Percentiles rank a stretch among this genome's conserved stretches.
These are phyloP conservation scores for Nemoura dubitans DNA, from an alignment of 2,888 invertebrate species.

Conservation along the genomic window DNA sequence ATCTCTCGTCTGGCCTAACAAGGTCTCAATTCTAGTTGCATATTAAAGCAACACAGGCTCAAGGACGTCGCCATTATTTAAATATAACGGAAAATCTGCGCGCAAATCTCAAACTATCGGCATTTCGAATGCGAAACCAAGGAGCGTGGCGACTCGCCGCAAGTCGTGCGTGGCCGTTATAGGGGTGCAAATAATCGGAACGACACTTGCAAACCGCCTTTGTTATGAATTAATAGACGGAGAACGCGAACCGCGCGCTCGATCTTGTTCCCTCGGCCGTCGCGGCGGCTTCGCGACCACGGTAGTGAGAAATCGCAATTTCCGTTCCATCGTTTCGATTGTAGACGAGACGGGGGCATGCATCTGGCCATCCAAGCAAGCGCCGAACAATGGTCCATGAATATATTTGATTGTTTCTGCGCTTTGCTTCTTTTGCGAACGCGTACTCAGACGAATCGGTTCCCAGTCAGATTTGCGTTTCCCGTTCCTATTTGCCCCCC, in stretches of 20 bases:
- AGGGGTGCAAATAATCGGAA: neutral
- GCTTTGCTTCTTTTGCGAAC: neutral
- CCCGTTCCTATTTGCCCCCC: neutral
- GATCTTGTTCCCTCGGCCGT: neutral
- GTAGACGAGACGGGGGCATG: no score
- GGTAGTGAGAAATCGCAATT: neutral
- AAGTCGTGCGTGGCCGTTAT: neutral
- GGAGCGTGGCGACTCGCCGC: neutral
- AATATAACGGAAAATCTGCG: conserved; percentile 19
- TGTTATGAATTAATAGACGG: neutral
- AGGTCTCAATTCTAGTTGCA: neutral
- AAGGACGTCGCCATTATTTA: neutral
- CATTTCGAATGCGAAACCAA: neutral
- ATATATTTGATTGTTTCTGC: neutral
- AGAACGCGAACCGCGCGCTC: no score
- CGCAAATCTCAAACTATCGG: neutral
- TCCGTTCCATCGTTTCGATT: neutral
- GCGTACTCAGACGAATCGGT: neutral
- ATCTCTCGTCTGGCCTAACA: neutral
- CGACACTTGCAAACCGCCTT: neutral
- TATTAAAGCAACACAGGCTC: neutral
- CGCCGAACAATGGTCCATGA: neutral
- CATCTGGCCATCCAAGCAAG: neutral
- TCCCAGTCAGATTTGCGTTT: neutral
- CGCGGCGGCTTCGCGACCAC: neutral